These are phyloP conservation scores for Lethrus apterus DNA, from an alignment of 1,140 invertebrate genomes.

Conservation along the genomic window DNA sequence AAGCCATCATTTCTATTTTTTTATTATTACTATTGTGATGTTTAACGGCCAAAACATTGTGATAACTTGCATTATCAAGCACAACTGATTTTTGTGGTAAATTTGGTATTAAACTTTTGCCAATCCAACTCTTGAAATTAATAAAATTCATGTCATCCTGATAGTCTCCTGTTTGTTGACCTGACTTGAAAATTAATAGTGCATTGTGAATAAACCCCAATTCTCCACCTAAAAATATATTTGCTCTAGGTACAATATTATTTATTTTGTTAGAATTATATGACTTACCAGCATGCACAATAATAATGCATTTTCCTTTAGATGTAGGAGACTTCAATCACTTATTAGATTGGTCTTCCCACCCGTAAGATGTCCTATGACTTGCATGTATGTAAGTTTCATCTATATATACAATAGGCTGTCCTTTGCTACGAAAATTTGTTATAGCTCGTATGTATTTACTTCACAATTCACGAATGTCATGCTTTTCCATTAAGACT, in stretches of 20 bases:
- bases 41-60: constrained; percentile 28
- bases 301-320: constrained; percentile 26
- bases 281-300: constrained; percentile 31
- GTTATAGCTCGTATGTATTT: no score
- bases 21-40: constrained; percentile 22
- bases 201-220: constrained; percentile 26
- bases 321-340: constrained; percentile 15
- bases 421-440: not conserved
- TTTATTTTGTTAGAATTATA: no score
- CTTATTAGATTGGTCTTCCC: no score
- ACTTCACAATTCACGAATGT: not conserved
- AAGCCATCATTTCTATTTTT: constrained; percentile 30
- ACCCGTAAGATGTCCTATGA: no score
- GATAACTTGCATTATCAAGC: constrained; percentile 40
- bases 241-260: no score
- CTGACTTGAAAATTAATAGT: constrained; percentile 23
- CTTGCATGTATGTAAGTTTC: constrained; percentile 15
- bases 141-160: constrained; percentile 31
- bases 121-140: constrained; percentile 22
- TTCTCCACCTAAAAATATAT: constrained; percentile 21
- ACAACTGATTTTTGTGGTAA: constrained; percentile 31
- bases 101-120: constrained; percentile 30
- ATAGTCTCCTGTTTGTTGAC: constrained; percentile 26
- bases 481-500: constrained; percentile 10
- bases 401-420: constrained; percentile 6